Base-by-base conservation (phyloP, 2,113 vertebrate species). In the Motacilla alba region DNA sequence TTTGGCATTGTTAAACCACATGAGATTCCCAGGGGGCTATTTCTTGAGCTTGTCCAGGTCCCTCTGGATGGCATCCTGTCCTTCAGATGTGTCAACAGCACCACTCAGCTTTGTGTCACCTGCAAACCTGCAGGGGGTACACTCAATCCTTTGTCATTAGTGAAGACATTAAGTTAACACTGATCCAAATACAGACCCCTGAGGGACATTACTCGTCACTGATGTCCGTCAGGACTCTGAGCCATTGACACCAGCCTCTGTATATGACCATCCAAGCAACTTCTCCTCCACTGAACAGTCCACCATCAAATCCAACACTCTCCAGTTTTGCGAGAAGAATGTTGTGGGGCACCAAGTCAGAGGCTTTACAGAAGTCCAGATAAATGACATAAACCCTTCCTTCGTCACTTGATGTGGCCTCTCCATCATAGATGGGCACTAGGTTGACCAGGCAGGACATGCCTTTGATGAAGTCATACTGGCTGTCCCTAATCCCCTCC, bases 371-470 rank as follows among this genome's bases (percentile, higher is more conserved):
- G 5, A 24, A 67, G 19, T 39, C 37, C 60, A 39, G 37, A n/a
- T n/a, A 46, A 59, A 52, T 24, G 8, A n/a, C 23, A 67, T 28
- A 37, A 50, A 21, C 37, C 19, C 13, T n/a, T 23, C 10, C 22
- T 20, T n/a, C 28, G 4, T 81, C 52, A 37, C 19, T 23, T 52
- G 44, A 74, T 20, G 15, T 50, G 53, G 33, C 10, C 44, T 33
- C 37, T 73, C 27, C 6, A 22, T 28, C 39, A 33, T 0, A 33
- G 37, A 37, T 0, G 0, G 33, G 23, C 37, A 39, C 23, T 1
- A 17, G 1, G 44, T 9, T 44, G 37, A 9, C 39, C 87, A 89
- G 69, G 20, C 23, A 59, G 60, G 52, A 0, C 46, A 24, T 39
- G 13, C 9, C 27, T 28, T 59, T 30, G 28, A 6, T 75, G 69